Evolutionary conservation across 2,113 vertebrate species (phyloP).

Genomic region (Mesembrinibis cayennensis): DNA sequence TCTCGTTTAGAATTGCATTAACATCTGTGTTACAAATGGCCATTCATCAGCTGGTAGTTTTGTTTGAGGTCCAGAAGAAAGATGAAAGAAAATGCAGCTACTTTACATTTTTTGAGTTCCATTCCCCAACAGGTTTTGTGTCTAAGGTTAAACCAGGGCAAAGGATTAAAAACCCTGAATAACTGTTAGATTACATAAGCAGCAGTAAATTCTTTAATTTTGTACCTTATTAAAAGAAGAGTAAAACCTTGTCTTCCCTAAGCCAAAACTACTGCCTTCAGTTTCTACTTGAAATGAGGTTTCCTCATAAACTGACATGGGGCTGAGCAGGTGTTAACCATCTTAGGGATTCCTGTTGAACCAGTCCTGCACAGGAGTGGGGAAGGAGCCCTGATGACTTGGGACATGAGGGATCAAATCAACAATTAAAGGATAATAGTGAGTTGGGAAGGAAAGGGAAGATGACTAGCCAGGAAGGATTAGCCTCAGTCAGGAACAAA

Average conservation of each 20-base stretch:
- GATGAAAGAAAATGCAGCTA: background rate
- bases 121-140: background rate
- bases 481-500: slow-evolving; percentile 32
- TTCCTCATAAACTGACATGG: background rate
- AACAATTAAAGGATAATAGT: slow-evolving; percentile 55
- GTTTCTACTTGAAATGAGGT: background rate
- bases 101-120: background rate
- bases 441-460: slow-evolving; percentile 56
- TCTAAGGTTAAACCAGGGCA: background rate
- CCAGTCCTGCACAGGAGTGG: background rate
- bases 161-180: background rate
- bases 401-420: background rate
- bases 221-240: background rate
- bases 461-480: slow-evolving; percentile 65
- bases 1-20: slow-evolving; percentile 9
- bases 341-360: slow-evolving; percentile 3
- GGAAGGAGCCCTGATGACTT: background rate
- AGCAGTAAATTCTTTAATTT: background rate
- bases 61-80: slow-evolving; percentile 1
- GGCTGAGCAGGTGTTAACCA: background rate
- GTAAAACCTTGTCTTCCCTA: background rate
- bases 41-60: background rate
- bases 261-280: background rate
- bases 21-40: slow-evolving; percentile 18
- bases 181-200: background rate